Evolutionary conservation across 2,888 invertebrate species (phyloP).

Genomic region (Drosophila limbata): DNA sequence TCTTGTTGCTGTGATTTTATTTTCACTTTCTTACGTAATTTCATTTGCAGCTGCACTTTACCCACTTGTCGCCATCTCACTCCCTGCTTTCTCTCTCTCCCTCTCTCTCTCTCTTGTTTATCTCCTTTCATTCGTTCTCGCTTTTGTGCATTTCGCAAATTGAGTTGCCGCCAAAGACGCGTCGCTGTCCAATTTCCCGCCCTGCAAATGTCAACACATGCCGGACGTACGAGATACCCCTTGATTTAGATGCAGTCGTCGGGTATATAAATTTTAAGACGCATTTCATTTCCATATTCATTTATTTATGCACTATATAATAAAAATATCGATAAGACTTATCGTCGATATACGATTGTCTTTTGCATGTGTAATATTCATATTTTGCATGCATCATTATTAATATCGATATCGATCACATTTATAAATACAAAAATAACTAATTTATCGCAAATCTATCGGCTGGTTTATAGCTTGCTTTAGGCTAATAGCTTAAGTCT

Average conservation of each 20-base stretch:
- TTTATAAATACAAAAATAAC: neutral
- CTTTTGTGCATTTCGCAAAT: constrained; percentile 54
- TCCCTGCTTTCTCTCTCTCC: neutral
- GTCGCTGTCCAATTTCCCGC: constrained; percentile 26
- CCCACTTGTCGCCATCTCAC: constrained; percentile 9
- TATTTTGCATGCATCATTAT: neutral
- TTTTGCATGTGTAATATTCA: too few species aligned
- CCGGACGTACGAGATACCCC: constrained; percentile 28
- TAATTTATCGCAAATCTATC: neutral
- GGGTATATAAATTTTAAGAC: neutral
- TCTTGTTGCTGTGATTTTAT: constrained; percentile 30
- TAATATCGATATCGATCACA: neutral
- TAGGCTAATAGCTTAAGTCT: too few species aligned
- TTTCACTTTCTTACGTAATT: constrained; percentile 53
- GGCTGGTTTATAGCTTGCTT: neutral
- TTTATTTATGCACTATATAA: too few species aligned
- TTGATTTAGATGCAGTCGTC: neutral
- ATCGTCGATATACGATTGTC: neutral
- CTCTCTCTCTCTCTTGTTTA: neutral
- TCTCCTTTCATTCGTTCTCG: constrained; percentile 5
- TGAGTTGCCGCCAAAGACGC: constrained; percentile 33
- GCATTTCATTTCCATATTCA: neutral
- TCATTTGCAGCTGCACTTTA: constrained; percentile 53
- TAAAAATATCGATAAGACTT: neutral
- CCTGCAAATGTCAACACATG: constrained; percentile 59